Conservation (phyloP, 2,113 vertebrate genomes). For the Myodes glareolus region DNA sequence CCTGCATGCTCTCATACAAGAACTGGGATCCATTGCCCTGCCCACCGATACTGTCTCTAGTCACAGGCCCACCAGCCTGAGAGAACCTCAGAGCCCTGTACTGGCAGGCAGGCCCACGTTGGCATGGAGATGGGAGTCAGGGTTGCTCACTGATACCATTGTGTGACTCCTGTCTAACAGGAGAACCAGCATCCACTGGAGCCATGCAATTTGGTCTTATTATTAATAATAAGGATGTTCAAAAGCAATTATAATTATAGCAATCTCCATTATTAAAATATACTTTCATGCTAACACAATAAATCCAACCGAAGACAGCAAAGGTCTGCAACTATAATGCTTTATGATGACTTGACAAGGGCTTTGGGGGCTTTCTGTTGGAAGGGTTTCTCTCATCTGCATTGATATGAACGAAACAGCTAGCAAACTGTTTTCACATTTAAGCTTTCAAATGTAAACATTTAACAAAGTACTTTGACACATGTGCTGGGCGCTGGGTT, state of each 20-base stretch:
- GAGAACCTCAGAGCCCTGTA: not conserved
- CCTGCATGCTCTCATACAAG: not conserved
- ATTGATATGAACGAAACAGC: not conserved
- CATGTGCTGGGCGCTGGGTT: not conserved
- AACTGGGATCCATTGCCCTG: not conserved
- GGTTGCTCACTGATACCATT: not conserved
- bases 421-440: not conserved
- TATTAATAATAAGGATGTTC: conserved; percentile 67
- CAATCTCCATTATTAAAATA: conserved; percentile 68
- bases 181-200: not conserved
- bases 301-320: not conserved
- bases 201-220: conserved; percentile 48
- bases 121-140: conserved; percentile 70
- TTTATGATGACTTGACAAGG: not conserved
- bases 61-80: not conserved
- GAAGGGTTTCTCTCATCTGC: conserved; percentile 27
- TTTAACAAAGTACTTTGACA: not conserved
- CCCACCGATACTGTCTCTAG: not conserved
- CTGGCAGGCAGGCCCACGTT: not conserved
- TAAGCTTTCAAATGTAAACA: not conserved
- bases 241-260: conserved; percentile 72
- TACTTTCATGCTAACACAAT: conserved; percentile 21
- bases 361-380: not conserved
- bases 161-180: conserved; percentile 3
- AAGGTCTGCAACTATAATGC: not conserved